Conservation (phyloP, 2,113 vertebrate genomes). For the Oncorhynchus keta region DNA sequence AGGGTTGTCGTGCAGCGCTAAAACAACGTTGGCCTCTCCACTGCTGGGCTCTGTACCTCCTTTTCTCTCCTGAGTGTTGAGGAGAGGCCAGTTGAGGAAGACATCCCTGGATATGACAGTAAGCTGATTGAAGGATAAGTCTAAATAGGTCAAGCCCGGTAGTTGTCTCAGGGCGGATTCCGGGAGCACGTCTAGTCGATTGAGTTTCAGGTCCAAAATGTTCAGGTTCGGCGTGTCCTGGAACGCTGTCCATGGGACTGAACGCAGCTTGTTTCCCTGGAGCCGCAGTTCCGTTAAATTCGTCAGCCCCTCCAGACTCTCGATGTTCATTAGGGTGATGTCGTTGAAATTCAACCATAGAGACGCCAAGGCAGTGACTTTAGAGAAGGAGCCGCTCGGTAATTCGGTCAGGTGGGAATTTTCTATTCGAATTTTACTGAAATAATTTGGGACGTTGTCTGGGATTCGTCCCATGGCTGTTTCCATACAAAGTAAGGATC, state of each 20-base stretch:
- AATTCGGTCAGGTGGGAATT: slow-evolving; percentile 85
- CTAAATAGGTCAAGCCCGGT: slow-evolving; percentile 85
- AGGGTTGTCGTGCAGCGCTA: slow-evolving; percentile 84
- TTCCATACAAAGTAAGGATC: slow-evolving; percentile 83
- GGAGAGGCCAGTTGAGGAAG: slow-evolving; percentile 83
- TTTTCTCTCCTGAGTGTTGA: slow-evolving; percentile 60
- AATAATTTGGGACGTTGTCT: slow-evolving; percentile 73
- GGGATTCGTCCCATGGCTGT: slow-evolving; percentile 77
- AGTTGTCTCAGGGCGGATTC: slow-evolving; percentile 83
- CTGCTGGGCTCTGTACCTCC: slow-evolving; percentile 57
- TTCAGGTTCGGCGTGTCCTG: slow-evolving; percentile 76
- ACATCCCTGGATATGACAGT: slow-evolving; percentile 85
- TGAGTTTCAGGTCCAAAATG: slow-evolving; percentile 88
- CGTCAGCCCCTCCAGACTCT: slow-evolving; percentile 78
- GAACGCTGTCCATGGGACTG: slow-evolving; percentile 87
- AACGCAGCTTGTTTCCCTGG: slow-evolving; percentile 85
- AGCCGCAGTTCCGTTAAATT: slow-evolving; percentile 83
- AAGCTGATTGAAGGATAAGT: slow-evolving; percentile 90
- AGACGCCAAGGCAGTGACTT: slow-evolving; percentile 78
- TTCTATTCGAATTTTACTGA: slow-evolving; percentile 86
- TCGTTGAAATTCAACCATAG: slow-evolving; percentile 93
- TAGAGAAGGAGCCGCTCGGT: slow-evolving; percentile 74
- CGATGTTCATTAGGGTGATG: slow-evolving; percentile 82
- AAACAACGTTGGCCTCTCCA: slow-evolving; percentile 66
- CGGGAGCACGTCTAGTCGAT: slow-evolving; percentile 81